phyloP scores from a whole-genome alignment of 2,888 invertebrate genomes.

The Epinotia ramella region DNA sequence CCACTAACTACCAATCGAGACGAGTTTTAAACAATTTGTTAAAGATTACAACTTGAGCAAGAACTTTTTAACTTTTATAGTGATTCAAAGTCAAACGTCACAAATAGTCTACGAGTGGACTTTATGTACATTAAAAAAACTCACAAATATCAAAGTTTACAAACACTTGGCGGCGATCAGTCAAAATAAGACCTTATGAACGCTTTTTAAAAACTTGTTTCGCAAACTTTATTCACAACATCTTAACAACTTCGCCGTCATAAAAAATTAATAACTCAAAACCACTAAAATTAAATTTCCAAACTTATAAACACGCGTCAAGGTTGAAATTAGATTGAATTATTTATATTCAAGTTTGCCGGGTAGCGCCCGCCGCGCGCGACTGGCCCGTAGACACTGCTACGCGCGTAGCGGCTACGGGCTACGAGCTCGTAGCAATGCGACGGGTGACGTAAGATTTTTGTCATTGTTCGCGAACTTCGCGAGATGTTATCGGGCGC shows the following conservation, averaged over 20 bases:
- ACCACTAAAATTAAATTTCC: neutral
- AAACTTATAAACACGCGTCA: slow-evolving; percentile 9
- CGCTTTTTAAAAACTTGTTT: neutral
- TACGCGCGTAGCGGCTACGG: slow-evolving; percentile 62
- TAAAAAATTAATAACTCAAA: slow-evolving; percentile 4
- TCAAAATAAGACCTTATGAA: neutral
- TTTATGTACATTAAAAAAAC: too few species aligned
- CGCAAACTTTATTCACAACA: neutral
- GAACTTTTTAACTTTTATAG: too few species aligned
- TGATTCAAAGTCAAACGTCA: too few species aligned
- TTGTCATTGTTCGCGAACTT: neutral
- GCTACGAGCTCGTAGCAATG: slow-evolving; percentile 65
- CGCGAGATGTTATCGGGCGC: slow-evolving; percentile 22
- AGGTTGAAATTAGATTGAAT: slow-evolving; percentile 11
- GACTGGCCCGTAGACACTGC: slow-evolving; percentile 76
- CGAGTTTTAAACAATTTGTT: too few species aligned
- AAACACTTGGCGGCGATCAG: neutral
- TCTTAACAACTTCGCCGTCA: neutral
- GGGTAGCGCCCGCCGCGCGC: slow-evolving; percentile 64
- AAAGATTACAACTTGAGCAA: too few species aligned
- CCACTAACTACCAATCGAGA: too few species aligned
- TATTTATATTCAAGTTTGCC: neutral
- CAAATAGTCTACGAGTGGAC: too few species aligned
- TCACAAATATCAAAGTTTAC: neutral
- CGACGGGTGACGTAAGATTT: slow-evolving; percentile 52